Percentiles rank a stretch among this genome's conserved stretches.
These are phyloP conservation scores for Autographa pulchrina DNA, from an alignment of 2,888 invertebrate genomes.

Conservation along the genomic window DNA sequence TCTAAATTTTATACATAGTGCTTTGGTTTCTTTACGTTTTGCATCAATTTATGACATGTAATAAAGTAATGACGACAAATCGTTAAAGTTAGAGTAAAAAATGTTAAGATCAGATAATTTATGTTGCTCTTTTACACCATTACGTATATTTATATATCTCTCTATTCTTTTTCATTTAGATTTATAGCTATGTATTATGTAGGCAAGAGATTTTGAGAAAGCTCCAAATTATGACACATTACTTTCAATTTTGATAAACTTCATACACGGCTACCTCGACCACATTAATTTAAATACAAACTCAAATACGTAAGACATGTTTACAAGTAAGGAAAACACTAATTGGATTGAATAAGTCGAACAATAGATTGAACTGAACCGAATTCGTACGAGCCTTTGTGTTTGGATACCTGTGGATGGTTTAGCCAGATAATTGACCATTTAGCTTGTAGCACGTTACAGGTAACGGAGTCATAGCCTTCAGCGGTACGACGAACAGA, in stretches of 20 bases:
- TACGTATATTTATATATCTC: too few species aligned
- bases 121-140: too few species aligned
- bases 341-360: constrained; percentile 33
- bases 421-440: constrained; percentile 79
- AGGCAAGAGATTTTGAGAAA: constrained; percentile 27
- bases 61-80: too few species aligned
- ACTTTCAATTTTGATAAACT: constrained; percentile 7
- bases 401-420: constrained; percentile 57
- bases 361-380: constrained; percentile 55
- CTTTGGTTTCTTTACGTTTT: too few species aligned
- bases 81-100: too few species aligned
- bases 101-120: too few species aligned
- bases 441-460: constrained; percentile 81
- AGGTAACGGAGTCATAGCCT: constrained; percentile 79
- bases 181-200: not conserved
- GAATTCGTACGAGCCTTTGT: constrained; percentile 69
- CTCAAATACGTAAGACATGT: not conserved
- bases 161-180: constrained; percentile 1
- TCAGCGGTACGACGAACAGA: constrained; percentile 74
- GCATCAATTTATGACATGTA: too few species aligned
- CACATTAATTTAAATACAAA: not conserved
- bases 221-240: constrained; percentile 14
- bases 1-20: too few species aligned
- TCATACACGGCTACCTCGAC: not conserved
- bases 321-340: not conserved